Conservation (phyloP, 2,888 invertebrate genomes). For the Pterobdella sp. region DNA sequence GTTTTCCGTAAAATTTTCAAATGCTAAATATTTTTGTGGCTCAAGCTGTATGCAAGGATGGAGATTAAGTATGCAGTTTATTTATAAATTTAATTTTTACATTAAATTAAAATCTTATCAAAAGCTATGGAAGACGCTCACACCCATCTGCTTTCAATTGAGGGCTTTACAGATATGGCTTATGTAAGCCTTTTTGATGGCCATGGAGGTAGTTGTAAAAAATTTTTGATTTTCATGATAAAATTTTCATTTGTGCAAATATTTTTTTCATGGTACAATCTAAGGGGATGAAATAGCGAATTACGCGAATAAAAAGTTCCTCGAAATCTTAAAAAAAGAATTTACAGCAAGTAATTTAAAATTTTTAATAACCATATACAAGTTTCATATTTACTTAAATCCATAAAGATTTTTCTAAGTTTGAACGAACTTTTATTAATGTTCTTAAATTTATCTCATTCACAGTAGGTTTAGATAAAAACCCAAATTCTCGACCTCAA, state of each 20-base stretch:
- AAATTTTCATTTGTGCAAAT: background rate
- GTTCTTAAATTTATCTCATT: background rate
- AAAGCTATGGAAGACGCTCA: slow-evolving; percentile 92
- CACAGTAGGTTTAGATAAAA: background rate
- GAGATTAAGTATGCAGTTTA: slow-evolving; percentile 67
- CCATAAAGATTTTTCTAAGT: background rate
- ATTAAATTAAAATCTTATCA: background rate
- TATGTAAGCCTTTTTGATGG: slow-evolving; percentile 97
- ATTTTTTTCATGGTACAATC: slow-evolving; percentile 40
- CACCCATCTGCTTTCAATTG: slow-evolving; percentile 75
- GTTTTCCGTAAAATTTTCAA: slow-evolving; percentile 51
- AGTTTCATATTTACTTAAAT: background rate
- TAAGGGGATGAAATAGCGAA: slow-evolving; percentile 80
- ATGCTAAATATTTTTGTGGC: slow-evolving; percentile 63
- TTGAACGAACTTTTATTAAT: background rate
- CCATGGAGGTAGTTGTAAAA: slow-evolving; percentile 64
- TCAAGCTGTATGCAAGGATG: slow-evolving; percentile 99
- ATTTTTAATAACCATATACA: background rate
- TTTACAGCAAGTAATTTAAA: background rate
- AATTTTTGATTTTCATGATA: background rate
- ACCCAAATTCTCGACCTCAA: background rate
- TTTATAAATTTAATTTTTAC: slow-evolving; percentile 6
- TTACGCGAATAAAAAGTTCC: slow-evolving; percentile 87
- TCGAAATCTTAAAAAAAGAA: slow-evolving; percentile 59
- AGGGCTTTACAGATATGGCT: slow-evolving; percentile 79